These are phyloP conservation scores for Hippopotamyrus pictus DNA, from an alignment of 2,797 vertebrate species.

Conservation along the genomic window DNA sequence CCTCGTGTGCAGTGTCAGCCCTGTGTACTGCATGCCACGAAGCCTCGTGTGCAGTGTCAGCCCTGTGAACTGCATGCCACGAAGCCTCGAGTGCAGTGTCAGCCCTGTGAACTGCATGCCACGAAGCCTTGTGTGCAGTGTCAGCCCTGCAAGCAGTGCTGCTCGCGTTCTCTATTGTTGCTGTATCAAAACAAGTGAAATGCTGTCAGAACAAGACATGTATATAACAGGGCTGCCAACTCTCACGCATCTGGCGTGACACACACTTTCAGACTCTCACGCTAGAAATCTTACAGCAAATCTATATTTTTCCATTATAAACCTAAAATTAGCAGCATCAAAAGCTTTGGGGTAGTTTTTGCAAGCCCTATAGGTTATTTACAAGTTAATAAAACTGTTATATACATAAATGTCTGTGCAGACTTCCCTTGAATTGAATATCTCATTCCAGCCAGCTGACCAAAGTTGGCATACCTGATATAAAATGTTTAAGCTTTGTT, in stretches of 20 bases:
- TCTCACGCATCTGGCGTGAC: not conserved
- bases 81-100: not conserved
- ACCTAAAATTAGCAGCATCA: not conserved
- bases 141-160: not conserved
- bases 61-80: not conserved
- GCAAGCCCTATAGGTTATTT: not conserved
- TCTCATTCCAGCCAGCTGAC: not conserved
- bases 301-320: not conserved
- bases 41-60: not conserved
- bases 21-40: not conserved
- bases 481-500: not conserved
- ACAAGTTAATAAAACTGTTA: not conserved
- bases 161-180: not conserved
- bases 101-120: not conserved
- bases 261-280: not conserved
- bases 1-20: not conserved
- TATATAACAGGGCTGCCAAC: not conserved
- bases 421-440: not conserved
- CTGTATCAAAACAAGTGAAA: not conserved
- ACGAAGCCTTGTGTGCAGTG: not conserved
- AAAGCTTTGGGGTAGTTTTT: not conserved
- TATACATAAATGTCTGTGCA: not conserved
- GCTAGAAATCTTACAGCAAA: not conserved
- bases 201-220: not conserved
- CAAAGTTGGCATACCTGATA: not conserved